Evolutionary conservation across 2,113 vertebrate species (phyloP).

Genomic region (Callionymus lyra): DNA sequence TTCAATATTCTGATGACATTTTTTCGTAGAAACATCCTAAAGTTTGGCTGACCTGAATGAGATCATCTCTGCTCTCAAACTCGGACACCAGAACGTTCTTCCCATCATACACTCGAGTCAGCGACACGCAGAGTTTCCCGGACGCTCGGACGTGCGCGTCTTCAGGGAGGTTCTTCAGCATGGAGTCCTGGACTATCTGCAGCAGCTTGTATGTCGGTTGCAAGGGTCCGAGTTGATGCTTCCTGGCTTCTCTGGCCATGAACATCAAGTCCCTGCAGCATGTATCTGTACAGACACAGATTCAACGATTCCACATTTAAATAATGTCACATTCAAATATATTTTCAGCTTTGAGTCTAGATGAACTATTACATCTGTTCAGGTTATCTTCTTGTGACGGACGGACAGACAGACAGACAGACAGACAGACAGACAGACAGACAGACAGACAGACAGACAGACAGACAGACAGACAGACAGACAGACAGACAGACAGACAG

Average conservation of each 20-base stretch:
- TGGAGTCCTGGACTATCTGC: constrained; percentile 51
- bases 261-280: constrained; percentile 29
- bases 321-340: too few relatives aligned
- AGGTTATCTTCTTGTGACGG: too few relatives aligned
- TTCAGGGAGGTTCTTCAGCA: constrained; percentile 67
- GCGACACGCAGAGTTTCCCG: constrained; percentile 72
- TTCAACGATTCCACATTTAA: too few relatives aligned
- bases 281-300: constrained; percentile 22
- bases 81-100: constrained; percentile 78
- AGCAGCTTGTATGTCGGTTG: constrained; percentile 74
- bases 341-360: too few relatives aligned
- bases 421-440: too few relatives aligned
- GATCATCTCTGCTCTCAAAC: constrained; percentile 81
- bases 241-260: constrained; percentile 63
- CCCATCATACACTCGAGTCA: constrained; percentile 80
- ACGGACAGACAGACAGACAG: too few relatives aligned
- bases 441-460: too few relatives aligned
- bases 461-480: too few relatives aligned
- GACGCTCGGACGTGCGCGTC: constrained; percentile 70
- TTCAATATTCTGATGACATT: too few relatives aligned
- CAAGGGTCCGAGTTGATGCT: constrained; percentile 65
- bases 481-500: too few relatives aligned
- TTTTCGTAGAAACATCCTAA: too few relatives aligned
- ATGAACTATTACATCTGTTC: too few relatives aligned
- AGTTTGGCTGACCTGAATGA: constrained; percentile 68